Conservation (phyloP, 1,140 invertebrate genomes). For the Drosophila prosaltans region DNA sequence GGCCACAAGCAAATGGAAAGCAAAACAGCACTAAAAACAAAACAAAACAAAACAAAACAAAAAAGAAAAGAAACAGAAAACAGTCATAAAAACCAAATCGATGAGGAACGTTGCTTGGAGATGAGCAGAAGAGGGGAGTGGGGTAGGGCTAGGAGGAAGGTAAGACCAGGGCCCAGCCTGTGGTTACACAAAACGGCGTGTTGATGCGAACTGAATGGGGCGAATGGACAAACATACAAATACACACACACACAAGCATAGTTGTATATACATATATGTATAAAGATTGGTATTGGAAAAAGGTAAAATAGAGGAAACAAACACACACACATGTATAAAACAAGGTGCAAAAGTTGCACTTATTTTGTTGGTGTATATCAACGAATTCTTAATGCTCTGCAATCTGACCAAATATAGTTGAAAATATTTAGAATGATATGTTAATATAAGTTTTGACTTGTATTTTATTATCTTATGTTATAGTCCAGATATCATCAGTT, state of each 20-base stretch:
- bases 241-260: constrained; percentile 11
- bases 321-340: not conserved
- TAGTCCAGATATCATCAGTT: no score
- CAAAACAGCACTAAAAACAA: not conserved
- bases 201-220: constrained; percentile 75
- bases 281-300: constrained; percentile 3
- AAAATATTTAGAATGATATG: no score
- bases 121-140: not conserved
- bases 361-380: not conserved
- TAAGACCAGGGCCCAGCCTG: constrained; percentile 12
- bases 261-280: no score
- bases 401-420: no score
- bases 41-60: no score
- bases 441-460: no score
- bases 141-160: no score
- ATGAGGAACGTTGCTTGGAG: constrained; percentile 34
- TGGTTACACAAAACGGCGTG: constrained; percentile 71
- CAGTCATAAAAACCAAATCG: constrained; percentile 55
- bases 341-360: constrained; percentile 6
- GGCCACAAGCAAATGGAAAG: constrained; percentile 6
- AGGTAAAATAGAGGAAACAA: not conserved
- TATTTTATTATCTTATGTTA: no score
- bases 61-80: constrained; percentile 17
- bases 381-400: not conserved
- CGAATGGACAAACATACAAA: constrained; percentile 20